A percentile compares a stretch with the other conserved stretches of the same genome.
These are phyloP conservation scores for Marmota flaviventris DNA, from an alignment of 2,113 vertebrate species.

Conservation along the genomic window DNA sequence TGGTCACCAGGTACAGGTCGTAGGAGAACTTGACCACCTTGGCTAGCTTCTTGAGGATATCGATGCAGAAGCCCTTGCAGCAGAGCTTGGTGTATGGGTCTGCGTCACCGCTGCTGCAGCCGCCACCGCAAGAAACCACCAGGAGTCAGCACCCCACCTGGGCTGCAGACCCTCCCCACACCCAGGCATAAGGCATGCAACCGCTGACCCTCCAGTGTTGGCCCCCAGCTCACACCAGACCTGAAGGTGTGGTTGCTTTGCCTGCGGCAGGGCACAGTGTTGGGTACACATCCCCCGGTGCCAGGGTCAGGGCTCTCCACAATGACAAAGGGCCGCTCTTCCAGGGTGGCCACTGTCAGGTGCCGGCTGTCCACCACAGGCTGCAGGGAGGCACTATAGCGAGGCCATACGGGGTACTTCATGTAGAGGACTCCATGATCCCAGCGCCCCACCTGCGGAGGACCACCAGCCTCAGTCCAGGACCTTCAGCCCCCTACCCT, in stretches of 20 bases:
- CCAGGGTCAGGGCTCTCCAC: constrained; percentile 96
- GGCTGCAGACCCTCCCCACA: fast-evolving
- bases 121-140: neutral
- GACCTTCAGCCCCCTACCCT: neutral
- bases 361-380: constrained; percentile 95
- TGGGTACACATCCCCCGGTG: constrained; percentile 96
- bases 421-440: constrained; percentile 95
- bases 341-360: constrained; percentile 97
- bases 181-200: neutral
- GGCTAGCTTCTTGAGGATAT: constrained; percentile 98
- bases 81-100: constrained; percentile 98
- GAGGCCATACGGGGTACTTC: constrained; percentile 98
- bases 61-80: constrained; percentile 99
- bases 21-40: constrained; percentile 97
- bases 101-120: constrained; percentile 76
- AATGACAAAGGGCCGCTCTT: constrained; percentile 98
- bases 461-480: neutral
- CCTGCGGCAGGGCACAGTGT: constrained; percentile 97
- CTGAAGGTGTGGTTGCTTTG: constrained; percentile 95
- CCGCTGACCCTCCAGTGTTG: neutral
- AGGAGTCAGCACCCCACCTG: neutral
- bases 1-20: constrained; percentile 98
- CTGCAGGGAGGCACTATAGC: constrained; percentile 95
- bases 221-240: constrained; percentile 81
- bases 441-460: constrained; percentile 94